Base-by-base conservation (phyloP, 2,797 vertebrate species). In the Erpetoichthys calabaricus region DNA sequence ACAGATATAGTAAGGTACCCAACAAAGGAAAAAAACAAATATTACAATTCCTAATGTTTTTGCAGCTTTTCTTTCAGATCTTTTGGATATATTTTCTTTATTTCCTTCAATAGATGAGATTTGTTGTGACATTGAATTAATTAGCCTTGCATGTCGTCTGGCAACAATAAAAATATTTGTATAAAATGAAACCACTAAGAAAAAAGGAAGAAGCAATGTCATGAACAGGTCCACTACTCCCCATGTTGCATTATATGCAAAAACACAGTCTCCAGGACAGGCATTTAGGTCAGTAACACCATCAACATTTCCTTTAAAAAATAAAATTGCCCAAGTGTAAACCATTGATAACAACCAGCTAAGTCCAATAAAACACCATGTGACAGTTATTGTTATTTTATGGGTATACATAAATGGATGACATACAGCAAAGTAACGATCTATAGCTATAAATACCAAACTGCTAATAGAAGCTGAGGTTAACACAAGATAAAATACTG, bases 371-470 rank as follows among this genome's bases (percentile, higher is more conserved):
- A 68, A 47, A 42, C 66, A 45, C 7, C 66, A 59, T 1, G 58
- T 60, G 8, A 44, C 42, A 4, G 61, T 58, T 45, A 62, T 59
- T 43, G 60, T 41, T 0, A 70, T 58, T 7, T 56, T 55, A 4
- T 45, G 57, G 8, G 51, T 62, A 42, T 72, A 72, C 0, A 47
- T 61, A 9, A 68, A 53, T 1, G 68, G 70, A 8, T 60, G 5
- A 50, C 70, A 70, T 42, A 72, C 63, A 3, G 80, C 77, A 9
- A 62, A 77, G 42, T 75, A 76, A 3, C 69, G 57, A 53, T 82
- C 77, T 2, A 75, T 63, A 46, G 80, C 81, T 62, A 83, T 78
- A 45, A 79, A 83, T 57, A 71, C 78, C 43, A 81, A 70, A 1
- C 82, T 80, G 51, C 82, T 76, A 59, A 81, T 66, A 8, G 77